Percentiles rank a stretch among this genome's conserved stretches.
These are phyloP conservation scores for Nematopogon swammerdamellus DNA, from an alignment of 2,888 invertebrate genomes.

Conservation along the genomic window DNA sequence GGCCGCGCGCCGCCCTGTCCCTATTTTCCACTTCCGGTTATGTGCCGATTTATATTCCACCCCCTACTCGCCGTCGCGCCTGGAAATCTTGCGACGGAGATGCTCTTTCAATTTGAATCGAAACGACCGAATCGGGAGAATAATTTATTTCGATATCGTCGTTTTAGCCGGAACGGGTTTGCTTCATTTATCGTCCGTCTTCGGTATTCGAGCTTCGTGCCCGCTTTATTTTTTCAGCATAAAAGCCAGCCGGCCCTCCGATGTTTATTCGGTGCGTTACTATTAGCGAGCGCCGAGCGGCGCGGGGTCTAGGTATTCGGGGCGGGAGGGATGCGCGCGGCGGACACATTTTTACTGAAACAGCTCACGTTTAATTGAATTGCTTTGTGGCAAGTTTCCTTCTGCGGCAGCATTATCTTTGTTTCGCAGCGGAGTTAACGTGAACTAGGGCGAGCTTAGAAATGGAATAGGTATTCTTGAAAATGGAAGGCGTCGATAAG, in stretches of 20 bases:
- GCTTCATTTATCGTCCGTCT: slow-evolving; percentile 35
- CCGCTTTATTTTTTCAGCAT: slow-evolving; percentile 53
- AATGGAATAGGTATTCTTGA: too few species aligned
- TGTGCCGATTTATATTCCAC: slow-evolving; percentile 56
- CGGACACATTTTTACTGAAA: too few species aligned
- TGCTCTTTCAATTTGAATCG: slow-evolving; percentile 51
- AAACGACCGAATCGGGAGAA: slow-evolving; percentile 46
- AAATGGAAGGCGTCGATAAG: too few species aligned
- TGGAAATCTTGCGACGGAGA: slow-evolving; percentile 55
- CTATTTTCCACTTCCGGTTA: slow-evolving; percentile 43
- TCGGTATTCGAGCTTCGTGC: slow-evolving; percentile 55
- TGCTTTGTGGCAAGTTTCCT: too few species aligned
- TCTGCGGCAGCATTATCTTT: too few species aligned
- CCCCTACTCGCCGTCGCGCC: slow-evolving; percentile 50
- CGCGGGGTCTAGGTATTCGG: too few species aligned
- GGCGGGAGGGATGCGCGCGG: too few species aligned
- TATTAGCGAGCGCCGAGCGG: slow-evolving; percentile 26
- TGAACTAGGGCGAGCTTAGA: too few species aligned
- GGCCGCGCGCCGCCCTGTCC: slow-evolving; percentile 24
- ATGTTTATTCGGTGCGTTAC: slow-evolving; percentile 45
- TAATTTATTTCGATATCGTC: slow-evolving; percentile 44
- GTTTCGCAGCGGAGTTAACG: too few species aligned
- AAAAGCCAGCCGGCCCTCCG: slow-evolving; percentile 33
- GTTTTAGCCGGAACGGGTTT: slow-evolving; percentile 35
- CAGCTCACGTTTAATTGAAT: too few species aligned